Conservation (phyloP, 1,140 invertebrate species). For the Hirudo medicinalis region DNA sequence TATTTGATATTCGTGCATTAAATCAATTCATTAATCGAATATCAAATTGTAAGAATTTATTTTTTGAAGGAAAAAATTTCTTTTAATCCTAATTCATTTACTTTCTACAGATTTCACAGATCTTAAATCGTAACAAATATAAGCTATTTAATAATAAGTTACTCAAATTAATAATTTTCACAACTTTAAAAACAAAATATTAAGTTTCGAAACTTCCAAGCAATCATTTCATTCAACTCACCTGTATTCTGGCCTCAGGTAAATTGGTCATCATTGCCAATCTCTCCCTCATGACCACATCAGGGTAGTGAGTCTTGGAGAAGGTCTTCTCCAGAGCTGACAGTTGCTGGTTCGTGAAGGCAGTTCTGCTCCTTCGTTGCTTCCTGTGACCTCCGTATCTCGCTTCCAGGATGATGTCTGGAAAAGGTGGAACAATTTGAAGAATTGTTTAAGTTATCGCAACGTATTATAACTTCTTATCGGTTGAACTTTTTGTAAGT, state of each 20-base stretch:
- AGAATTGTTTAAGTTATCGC: no score
- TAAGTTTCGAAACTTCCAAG: background rate
- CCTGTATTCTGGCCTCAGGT: constrained; percentile 37
- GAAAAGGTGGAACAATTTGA: no score
- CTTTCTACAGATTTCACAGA: no score
- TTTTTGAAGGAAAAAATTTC: no score
- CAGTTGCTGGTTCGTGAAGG: constrained; percentile 35
- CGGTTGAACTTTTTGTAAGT: no score
- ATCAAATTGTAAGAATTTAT: no score
- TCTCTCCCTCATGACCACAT: constrained; percentile 35
- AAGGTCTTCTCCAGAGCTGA: constrained; percentile 35
- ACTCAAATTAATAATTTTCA: background rate
- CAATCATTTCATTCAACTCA: constrained; percentile 10
- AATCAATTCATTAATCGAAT: no score
- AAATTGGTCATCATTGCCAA: constrained; percentile 32
- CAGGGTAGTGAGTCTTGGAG: constrained; percentile 36
- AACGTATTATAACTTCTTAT: no score
- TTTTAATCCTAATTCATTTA: no score
- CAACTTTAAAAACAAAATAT: background rate
- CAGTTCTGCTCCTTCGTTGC: constrained; percentile 31
- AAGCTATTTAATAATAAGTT: background rate
- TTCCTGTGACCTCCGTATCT: constrained; percentile 35
- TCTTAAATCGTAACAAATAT: background rate
- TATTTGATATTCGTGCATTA: no score
- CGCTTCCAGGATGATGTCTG: constrained; percentile 36